phyloP scores from a whole-genome alignment of 2,888 invertebrate genomes.

The Dolichopus griseipennis region DNA sequence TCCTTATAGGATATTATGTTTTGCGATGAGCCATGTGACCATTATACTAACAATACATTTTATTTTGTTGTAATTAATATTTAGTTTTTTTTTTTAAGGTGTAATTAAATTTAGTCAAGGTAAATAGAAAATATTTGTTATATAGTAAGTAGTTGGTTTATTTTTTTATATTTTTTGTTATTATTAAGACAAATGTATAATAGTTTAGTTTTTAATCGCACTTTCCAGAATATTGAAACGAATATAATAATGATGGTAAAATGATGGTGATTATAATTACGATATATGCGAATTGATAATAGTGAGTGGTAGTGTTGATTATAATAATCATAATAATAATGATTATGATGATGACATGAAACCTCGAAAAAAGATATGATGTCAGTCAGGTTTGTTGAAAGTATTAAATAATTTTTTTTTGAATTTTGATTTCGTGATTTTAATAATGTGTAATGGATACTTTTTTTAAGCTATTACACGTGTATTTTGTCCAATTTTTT shows the following conservation, averaged over 20 bases:
- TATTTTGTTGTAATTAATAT: not conserved
- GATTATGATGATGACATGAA: constrained; percentile 2
- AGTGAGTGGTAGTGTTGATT: not conserved
- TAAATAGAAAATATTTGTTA: not conserved
- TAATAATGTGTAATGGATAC: not conserved
- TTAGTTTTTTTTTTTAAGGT: not conserved
- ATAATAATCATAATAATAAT: not conserved
- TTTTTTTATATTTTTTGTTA: not conserved
- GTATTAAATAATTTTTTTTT: not conserved
- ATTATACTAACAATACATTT: not conserved
- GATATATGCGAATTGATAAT: too few relatives aligned
- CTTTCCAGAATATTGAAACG: not conserved
- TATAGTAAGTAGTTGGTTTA: not conserved
- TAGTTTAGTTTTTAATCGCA: constrained; percentile 2
- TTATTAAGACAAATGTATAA: not conserved
- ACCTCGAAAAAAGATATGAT: constrained; percentile 7
- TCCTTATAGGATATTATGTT: not conserved
- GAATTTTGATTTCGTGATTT: not conserved
- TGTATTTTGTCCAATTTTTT: not conserved
- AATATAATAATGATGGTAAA: not conserved
- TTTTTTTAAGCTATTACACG: not conserved
- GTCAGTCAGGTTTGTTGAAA: not conserved
- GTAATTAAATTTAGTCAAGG: constrained; percentile 1
- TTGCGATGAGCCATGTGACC: not conserved
- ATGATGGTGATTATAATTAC: not conserved